Evolutionary conservation across 2,888 invertebrate genomes (phyloP).

Genomic region (Busseola fusca): DNA sequence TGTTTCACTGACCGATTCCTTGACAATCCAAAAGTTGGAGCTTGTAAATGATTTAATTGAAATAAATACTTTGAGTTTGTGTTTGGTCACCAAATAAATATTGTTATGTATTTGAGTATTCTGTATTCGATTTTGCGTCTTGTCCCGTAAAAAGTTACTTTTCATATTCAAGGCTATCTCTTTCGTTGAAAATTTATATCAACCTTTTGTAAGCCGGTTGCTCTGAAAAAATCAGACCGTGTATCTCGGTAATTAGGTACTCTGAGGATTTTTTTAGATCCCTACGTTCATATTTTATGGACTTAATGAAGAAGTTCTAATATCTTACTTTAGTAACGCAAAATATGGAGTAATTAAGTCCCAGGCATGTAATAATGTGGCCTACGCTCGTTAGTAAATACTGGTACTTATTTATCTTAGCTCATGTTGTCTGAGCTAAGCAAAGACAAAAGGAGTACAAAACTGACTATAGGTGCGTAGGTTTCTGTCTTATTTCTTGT

Average conservation of each 20-base stretch:
- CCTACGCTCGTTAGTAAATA: conserved; percentile 51
- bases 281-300: not conserved
- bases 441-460: conserved; percentile 27
- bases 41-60: not conserved
- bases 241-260: not conserved
- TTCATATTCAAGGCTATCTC: not conserved
- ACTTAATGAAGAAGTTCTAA: conserved; percentile 18
- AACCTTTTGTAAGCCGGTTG: no score
- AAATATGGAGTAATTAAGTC: conserved; percentile 42
- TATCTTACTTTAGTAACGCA: conserved; percentile 32
- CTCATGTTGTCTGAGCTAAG: conserved; percentile 27
- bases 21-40: not conserved
- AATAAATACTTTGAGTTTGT: not conserved
- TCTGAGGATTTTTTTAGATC: not conserved
- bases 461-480: not conserved
- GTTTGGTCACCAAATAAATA: not conserved
- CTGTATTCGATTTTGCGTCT: not conserved
- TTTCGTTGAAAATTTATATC: not conserved
- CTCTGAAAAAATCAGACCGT: not conserved
- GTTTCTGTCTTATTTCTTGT: not conserved
- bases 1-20: no score
- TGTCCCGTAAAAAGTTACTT: not conserved
- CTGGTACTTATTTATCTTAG: conserved; percentile 41
- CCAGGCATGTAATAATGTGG: conserved; percentile 44
- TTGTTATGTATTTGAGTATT: not conserved